These are phyloP conservation scores for Scomber japonicus DNA, from an alignment of 2,113 vertebrate genomes.

Conservation along the genomic window DNA sequence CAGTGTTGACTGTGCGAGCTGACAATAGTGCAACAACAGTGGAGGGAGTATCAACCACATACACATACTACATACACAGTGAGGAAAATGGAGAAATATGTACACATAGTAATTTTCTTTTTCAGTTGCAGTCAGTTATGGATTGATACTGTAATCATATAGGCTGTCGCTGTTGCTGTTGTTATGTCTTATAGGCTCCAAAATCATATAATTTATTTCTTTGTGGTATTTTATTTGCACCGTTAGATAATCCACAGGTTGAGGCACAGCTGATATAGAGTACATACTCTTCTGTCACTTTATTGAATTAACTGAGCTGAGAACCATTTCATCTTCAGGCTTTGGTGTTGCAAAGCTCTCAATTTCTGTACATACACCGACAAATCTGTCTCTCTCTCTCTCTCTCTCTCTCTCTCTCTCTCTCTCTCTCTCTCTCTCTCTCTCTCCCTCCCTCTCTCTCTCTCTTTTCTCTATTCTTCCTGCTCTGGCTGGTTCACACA, in stretches of 20 bases:
- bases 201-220: constrained; percentile 9
- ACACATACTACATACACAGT: neutral
- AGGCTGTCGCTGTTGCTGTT: constrained; percentile 9
- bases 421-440: too few species aligned
- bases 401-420: neutral
- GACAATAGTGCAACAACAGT: neutral
- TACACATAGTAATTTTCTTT: constrained; percentile 31
- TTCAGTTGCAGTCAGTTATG: constrained; percentile 24
- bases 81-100: neutral
- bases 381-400: neutral
- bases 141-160: constrained; percentile 22
- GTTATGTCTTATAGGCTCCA: neutral
- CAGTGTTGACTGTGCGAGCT: neutral
- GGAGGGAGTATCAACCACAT: neutral
- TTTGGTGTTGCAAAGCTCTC: constrained; percentile 8
- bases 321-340: constrained; percentile 16
- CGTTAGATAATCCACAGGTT: constrained; percentile 8
- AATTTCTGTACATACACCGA: neutral
- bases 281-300: neutral
- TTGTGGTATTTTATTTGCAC: constrained; percentile 2
- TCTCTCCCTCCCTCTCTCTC: neutral
- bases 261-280: neutral
- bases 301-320: constrained; percentile 10
- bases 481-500: neutral
- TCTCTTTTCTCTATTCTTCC: neutral